Base-by-base conservation (phyloP, 2,888 invertebrate genomes). In the Cyrtodaria siliqua region DNA sequence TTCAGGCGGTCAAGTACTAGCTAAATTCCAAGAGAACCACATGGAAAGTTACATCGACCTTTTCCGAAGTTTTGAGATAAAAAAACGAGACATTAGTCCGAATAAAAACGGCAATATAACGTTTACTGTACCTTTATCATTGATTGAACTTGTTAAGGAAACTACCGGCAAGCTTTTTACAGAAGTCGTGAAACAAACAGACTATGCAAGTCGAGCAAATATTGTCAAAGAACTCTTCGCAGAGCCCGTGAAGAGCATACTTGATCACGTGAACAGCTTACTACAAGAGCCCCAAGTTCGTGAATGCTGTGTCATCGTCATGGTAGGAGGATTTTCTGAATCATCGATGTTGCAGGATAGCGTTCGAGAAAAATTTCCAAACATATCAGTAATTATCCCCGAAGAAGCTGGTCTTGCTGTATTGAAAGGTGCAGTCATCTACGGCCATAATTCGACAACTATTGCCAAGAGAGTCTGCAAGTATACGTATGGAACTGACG, bases 361-460 rank as follows among this genome's bases (percentile, higher is more conserved):
- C n/a, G 9, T 44, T 4, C 44, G n/a, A 44, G n/a, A 44, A 16
- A 44, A 6, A 18, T 44, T 44, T 44, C 16, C 16, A 44, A 6
- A 16, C 16, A 20, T 44, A 6, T 3, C 3, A 20, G 4, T 20
- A 16, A 44, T 44, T 44, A 16, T 44, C 3, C 44, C 44, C 3
- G 6, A 44, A 20, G 44, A 44, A 6, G 44, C 44, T 44, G 44
- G 44, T 16, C 44, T 44, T 44, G 44, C 44, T 4, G 44, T 44
- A 18, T 9, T 44, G 44, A 44, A 44, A 44, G 44, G 44, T 16
- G 44, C 44, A 9, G 44, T 44, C 4, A 76, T 76, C 12, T 76
- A 66, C 66, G 76, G 76, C 6, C 76, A 76, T 27, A 56, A 44
- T 24, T 70, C 76, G 3, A 56, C 38, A 0, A 66, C 61, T 1